Evolutionary conservation across 2,888 invertebrate species (phyloP), one percentile per base, ranked within the genome.

Genomic region (Archips xylosteana): DNA sequence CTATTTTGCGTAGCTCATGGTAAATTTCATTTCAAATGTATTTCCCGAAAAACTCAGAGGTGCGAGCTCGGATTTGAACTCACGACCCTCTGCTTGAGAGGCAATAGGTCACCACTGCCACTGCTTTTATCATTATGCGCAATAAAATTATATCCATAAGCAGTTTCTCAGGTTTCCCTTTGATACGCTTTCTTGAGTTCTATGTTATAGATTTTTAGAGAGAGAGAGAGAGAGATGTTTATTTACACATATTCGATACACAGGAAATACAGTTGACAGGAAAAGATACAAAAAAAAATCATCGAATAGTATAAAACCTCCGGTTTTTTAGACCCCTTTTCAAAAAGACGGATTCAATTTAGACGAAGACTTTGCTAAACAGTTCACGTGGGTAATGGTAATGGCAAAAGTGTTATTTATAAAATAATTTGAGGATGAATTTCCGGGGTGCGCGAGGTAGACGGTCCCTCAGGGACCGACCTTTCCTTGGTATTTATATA

Each of bases 401-500:
- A 59, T 63, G 57, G 51, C 51, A 60, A 69, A 69, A 69, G 39
- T 59, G 23, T 64, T 64, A 59, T 68, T 72, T 62, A 70, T 42
- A 65, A 74, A 70, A 74, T 74, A 74, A 61, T 70, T 65, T 60
- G 42, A 42, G 23, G 59, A 64, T 73, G 15, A 69, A 69, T 69
- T 74, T 69, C 34, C 39, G 39, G 64, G 9, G 13, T 36, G 59
- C 42, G 47, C 64, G 60, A 51, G 51, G 13, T 32, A 49, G 8
- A 47, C 47, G 42, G 34, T 70, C 70, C 74, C 70, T 9, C 6
- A 45, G 74, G 74, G 69, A 51, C 15, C 51, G 54, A 61, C 69
- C 72, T 72, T 72, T 72, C 47, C 63, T 62, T 72, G 72, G 57
- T 72, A 72, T 68, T 72, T 72, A 63, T 59, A 54, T 71, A 36